Conservation (phyloP, 2,888 invertebrate species). For the Acleris cristana region DNA sequence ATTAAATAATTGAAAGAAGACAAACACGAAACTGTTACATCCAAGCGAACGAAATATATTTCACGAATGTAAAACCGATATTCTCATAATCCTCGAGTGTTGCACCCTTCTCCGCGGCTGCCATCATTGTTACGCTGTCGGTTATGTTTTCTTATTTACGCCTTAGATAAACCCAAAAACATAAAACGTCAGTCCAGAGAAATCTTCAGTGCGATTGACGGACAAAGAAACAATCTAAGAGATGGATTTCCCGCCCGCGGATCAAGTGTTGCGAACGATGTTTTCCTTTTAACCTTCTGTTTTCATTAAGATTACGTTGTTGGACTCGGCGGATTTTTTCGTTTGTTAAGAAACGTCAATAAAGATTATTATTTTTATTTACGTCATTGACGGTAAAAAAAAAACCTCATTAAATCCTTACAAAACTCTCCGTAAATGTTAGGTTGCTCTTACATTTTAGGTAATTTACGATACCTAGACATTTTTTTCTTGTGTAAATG, state of each 20-base stretch:
- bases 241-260: slow-evolving; percentile 26
- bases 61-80: slow-evolving; percentile 5
- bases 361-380: too few relatives aligned
- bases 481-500: too few relatives aligned
- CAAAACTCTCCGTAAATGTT: too few relatives aligned
- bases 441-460: too few relatives aligned
- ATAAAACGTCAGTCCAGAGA: slow-evolving; percentile 8
- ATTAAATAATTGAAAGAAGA: neutral
- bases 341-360: neutral
- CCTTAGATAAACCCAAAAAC: slow-evolving; percentile 10
- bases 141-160: slow-evolving; percentile 2
- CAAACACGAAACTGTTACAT: neutral
- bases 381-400: too few relatives aligned
- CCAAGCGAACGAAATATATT: neutral
- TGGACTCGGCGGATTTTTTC: neutral
- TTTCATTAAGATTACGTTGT: slow-evolving; percentile 13
- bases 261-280: slow-evolving; percentile 14
- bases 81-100: neutral
- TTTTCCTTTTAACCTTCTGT: slow-evolving; percentile 27
- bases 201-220: slow-evolving; percentile 14
- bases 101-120: neutral
- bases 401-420: too few relatives aligned
- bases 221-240: slow-evolving; percentile 30
- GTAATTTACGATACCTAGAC: too few relatives aligned
- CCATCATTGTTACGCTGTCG: slow-evolving; percentile 4